Evolutionary conservation across 1,140 invertebrate genomes (phyloP).

Genomic region (Drosophila elegans): DNA sequence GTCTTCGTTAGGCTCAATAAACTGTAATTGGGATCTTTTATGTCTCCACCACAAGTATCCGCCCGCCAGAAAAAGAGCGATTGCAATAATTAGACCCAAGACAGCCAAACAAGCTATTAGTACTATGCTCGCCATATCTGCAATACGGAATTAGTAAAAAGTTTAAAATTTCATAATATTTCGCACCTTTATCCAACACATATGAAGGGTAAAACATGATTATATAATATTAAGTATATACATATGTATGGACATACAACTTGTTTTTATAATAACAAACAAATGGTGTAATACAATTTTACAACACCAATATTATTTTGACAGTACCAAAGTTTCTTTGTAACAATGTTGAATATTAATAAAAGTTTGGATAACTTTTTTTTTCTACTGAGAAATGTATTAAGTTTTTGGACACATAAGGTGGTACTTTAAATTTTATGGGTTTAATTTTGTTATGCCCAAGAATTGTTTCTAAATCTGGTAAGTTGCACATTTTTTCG

Average conservation of each 20-base stretch:
- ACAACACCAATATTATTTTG: not conserved
- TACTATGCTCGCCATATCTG: slow-evolving; percentile 80
- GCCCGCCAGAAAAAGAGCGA: slow-evolving; percentile 81
- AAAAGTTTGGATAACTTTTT: not conserved
- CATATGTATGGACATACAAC: slow-evolving; percentile 11
- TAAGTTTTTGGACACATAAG: not conserved
- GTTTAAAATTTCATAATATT: not conserved
- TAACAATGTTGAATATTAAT: not conserved
- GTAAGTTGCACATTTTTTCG: not conserved
- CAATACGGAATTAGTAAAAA: slow-evolving; percentile 2
- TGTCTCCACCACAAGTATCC: slow-evolving; percentile 84
- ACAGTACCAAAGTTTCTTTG: not conserved
- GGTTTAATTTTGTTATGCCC: not conserved
- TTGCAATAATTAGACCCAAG: slow-evolving; percentile 77
- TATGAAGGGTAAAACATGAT: not conserved
- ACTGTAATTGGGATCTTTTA: slow-evolving; percentile 83
- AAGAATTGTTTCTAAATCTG: not conserved
- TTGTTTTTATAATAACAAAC: slow-evolving; percentile 27
- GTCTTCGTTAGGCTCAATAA: slow-evolving; percentile 84
- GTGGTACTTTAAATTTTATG: not conserved
- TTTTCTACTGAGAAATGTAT: not conserved
- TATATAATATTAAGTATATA: slow-evolving; percentile 12
- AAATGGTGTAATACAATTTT: not conserved
- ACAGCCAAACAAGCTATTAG: slow-evolving; percentile 78
- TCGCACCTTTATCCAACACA: not conserved